A percentile compares a stretch with the other conserved stretches of the same genome.
phyloP scores from a whole-genome alignment of 2,797 vertebrate species.

The Aphelocoma californica region DNA sequence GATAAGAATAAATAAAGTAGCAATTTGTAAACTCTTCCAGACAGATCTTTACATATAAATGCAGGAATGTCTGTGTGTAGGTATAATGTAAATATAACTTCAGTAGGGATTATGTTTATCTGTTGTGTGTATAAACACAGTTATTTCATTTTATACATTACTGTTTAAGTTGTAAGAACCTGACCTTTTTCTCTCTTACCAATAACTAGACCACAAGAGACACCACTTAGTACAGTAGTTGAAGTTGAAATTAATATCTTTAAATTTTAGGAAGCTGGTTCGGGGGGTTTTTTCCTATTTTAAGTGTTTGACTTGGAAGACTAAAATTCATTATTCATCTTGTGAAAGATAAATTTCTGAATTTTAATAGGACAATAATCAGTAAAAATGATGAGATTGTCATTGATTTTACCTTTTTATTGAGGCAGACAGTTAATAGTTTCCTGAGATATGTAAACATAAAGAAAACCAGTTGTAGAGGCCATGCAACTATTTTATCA shows the following conservation, averaged over 20 bases:
- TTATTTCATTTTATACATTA: background rate
- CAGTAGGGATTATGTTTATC: background rate
- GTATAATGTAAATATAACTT: background rate
- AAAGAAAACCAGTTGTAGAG: background rate
- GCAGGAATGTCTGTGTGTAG: background rate
- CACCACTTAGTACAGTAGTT: background rate
- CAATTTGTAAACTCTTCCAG: slow-evolving; percentile 43
- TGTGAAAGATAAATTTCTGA: background rate
- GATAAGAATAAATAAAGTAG: slow-evolving; percentile 38
- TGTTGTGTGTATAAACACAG: background rate
- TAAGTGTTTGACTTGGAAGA: background rate
- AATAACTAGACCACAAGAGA: slow-evolving; percentile 31
- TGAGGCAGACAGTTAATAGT: background rate
- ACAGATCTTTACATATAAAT: background rate
- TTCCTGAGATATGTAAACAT: background rate
- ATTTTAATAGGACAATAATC: background rate
- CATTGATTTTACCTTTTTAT: background rate
- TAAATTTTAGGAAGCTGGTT: background rate
- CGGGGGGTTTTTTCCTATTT: background rate
- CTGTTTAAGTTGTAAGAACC: background rate
- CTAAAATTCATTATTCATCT: background rate
- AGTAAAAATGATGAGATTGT: background rate
- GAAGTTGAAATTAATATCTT: background rate
- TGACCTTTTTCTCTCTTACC: background rate
- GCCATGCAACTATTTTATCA: background rate